phyloP scores from a whole-genome alignment of 2,888 invertebrate genomes.

The Sericinus montela region DNA sequence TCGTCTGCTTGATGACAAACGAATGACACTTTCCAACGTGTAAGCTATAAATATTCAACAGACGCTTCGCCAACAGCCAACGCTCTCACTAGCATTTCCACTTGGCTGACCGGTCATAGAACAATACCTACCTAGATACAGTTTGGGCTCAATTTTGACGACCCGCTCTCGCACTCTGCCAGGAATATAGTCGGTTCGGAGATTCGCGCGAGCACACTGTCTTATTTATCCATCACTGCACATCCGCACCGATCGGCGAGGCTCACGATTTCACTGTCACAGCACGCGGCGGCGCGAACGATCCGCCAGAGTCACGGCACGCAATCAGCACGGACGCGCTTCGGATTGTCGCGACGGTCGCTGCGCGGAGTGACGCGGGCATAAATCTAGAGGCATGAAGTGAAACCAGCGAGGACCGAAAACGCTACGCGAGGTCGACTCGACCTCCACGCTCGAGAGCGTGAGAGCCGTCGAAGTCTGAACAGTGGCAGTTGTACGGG shows the following conservation, averaged over 20 bases:
- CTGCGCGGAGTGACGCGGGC: slow-evolving; percentile 41
- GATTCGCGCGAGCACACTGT: slow-evolving; percentile 57
- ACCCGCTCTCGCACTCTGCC: slow-evolving; percentile 59
- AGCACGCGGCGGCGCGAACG: slow-evolving; percentile 59
- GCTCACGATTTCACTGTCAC: slow-evolving; percentile 77
- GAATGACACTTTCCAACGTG: slow-evolving; percentile 64
- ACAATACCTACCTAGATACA: slow-evolving; percentile 73
- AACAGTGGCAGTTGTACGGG: slow-evolving; percentile 58
- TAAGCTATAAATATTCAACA: slow-evolving; percentile 68
- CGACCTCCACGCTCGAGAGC: slow-evolving; percentile 71
- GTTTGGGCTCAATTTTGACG: slow-evolving; percentile 79
- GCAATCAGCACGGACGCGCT: slow-evolving; percentile 49
- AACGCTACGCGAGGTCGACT: slow-evolving; percentile 51
- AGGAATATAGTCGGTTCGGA: slow-evolving; percentile 51
- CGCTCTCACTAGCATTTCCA: slow-evolving; percentile 40
- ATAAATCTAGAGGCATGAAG: slow-evolving; percentile 35
- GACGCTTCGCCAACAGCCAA: slow-evolving; percentile 40
- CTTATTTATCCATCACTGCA: slow-evolving; percentile 77
- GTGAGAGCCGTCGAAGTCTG: slow-evolving; percentile 66
- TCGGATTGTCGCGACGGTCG: slow-evolving; percentile 48
- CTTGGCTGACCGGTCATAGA: slow-evolving; percentile 28
- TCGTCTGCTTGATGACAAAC: slow-evolving; percentile 30
- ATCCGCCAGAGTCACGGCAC: slow-evolving; percentile 60
- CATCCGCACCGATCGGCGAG: slow-evolving; percentile 71
- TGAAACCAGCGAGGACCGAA: slow-evolving; percentile 54